These are phyloP conservation scores for Chaenodraco wilsoni DNA, from an alignment of 2,797 vertebrate species.

Conservation along the genomic window DNA sequence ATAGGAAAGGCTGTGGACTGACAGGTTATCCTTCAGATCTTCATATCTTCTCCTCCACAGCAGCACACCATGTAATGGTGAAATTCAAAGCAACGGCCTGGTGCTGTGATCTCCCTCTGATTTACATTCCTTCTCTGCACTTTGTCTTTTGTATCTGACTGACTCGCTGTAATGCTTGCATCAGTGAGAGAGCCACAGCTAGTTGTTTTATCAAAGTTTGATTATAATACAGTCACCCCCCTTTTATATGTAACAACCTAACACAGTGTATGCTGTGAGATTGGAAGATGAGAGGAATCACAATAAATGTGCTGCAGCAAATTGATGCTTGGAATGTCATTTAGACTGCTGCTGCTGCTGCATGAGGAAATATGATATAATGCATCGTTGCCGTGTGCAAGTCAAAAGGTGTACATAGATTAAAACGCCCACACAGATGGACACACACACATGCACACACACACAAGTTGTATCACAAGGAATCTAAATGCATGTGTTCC, in stretches of 20 bases:
- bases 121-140: constrained; percentile 40
- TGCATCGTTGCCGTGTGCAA: constrained; percentile 28
- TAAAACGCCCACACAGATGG: constrained; percentile 49
- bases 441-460: constrained; percentile 4
- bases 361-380: constrained; percentile 49
- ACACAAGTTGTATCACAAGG: constrained; percentile 26
- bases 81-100: constrained; percentile 28
- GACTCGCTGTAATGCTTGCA: constrained; percentile 30
- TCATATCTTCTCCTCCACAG: constrained; percentile 14
- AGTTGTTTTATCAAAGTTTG: constrained; percentile 59
- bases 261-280: constrained; percentile 20
- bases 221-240: constrained; percentile 31
- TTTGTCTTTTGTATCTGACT: constrained; percentile 42
- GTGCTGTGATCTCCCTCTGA: constrained; percentile 40
- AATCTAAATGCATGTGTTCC: constrained; percentile 59
- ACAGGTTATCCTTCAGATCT: constrained; percentile 49
- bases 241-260: constrained; percentile 26
- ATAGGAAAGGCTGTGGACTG: constrained; percentile 17
- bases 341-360: constrained; percentile 23
- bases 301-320: constrained; percentile 31
- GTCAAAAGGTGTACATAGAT: constrained; percentile 52
- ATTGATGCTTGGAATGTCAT: constrained; percentile 37
- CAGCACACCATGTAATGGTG: constrained; percentile 26
- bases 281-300: constrained; percentile 54
- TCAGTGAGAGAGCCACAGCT: constrained; percentile 24